Base-by-base conservation (phyloP, 2,888 invertebrate genomes). In the Stenchaetothrips biformis region DNA sequence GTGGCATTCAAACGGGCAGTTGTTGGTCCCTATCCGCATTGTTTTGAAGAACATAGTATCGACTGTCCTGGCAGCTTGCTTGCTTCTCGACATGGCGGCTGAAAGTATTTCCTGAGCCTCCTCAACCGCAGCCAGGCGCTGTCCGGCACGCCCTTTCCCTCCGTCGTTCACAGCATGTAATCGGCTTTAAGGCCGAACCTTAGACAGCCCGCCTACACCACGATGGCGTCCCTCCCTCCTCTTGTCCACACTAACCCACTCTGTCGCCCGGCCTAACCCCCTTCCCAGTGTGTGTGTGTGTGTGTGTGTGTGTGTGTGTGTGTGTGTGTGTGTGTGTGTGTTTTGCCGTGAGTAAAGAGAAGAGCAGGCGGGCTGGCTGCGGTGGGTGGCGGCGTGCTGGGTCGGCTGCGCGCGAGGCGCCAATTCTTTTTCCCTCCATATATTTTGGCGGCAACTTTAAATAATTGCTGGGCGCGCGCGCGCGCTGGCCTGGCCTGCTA, bases 101-200 rank as follows among this genome's bases (percentile, higher is more conserved):
- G 25, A 74, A 74, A 74, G 67, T 74, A 74, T 74, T 74, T 74
- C 67, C 67, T 74, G 67, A 74, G 67, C 67, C 67, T 21, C 7
- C 21, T 7, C 67, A 7, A 25, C 67, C 21, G n/a, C 6, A 16
- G 53, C 53, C 6, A 49, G 53, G 13, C 53, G 3, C 16, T 13
- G 53, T 4, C 11, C 53, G 53, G 13, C 53, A 37, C 53, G 11
- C 0, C 53, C 53, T 18, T 18, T 4, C 9, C 53, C 53, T 18
- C 67, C 67, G 21, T 74, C 67, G 67, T 74, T 74, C 67, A 74
- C 67, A 74, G 67, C 67, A 21, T 74, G 67, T 74, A 74, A 74
- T 74, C 67, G 67, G 67, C 67, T 74, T 74, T 74, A 74, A 53
- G 67, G 67, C 25, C 67, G 67, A 4, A 11, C 21, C 21, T 74